Conservation (phyloP, 2,888 invertebrate species). For the Sarcophaga variegata region DNA sequence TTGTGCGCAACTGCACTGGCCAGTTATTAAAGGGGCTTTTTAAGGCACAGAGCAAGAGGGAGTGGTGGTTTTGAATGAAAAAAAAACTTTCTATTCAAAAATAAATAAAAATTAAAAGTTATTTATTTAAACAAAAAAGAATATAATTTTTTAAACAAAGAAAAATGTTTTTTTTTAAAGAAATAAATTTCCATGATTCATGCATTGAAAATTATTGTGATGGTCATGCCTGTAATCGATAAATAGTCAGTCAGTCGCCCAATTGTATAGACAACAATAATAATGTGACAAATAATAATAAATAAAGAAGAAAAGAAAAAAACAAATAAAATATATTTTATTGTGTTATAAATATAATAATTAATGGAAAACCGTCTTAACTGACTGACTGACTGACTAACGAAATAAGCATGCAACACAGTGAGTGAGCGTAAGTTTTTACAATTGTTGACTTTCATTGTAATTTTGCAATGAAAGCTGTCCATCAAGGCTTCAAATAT, state of each 20-base stretch:
- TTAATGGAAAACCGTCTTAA: too few species aligned
- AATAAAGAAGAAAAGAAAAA: neutral
- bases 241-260: neutral
- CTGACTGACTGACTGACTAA: too few species aligned
- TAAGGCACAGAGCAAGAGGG: too few species aligned
- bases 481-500: conserved; percentile 76
- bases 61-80: too few species aligned
- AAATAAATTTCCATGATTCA: conserved; percentile 8
- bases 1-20: too few species aligned
- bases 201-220: neutral
- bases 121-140: neutral
- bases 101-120: too few species aligned
- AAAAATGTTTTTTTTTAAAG: neutral
- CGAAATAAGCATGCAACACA: neutral
- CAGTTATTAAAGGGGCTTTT: too few species aligned
- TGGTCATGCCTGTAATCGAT: conserved; percentile 26
- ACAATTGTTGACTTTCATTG: conserved; percentile 50
- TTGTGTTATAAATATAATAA: too few species aligned
- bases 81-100: too few species aligned
- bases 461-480: conserved; percentile 77
- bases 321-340: conserved; percentile 13
- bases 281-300: conserved; percentile 5
- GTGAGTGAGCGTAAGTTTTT: neutral
- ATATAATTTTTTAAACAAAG: neutral
- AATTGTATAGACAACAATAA: neutral